Evolutionary conservation across 2,888 invertebrate genomes (phyloP), one percentile per base, ranked within the genome.

Genomic region (Xiphydria camelus): DNA sequence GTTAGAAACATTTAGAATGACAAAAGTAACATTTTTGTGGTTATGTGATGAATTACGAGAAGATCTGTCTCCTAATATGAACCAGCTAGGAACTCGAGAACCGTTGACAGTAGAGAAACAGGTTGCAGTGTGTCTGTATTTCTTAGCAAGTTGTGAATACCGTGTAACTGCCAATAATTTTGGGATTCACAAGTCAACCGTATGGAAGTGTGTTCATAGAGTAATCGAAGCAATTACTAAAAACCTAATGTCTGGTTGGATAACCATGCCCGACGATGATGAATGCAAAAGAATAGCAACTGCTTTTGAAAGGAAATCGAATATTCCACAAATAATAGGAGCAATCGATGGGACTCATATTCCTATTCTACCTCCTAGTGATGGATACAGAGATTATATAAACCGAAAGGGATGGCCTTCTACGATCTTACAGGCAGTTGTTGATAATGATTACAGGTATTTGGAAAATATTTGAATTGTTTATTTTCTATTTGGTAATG

Each of bases 251-350:
- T 47, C 48, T 4, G 35, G 45, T 34, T 45, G 52, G 29, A 55
- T 69, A n/a, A 48, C 32, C 18, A 57, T 70, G 57, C 66, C 67
- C 32, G 50, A 51, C 18, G 43, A 45, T 23, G 41, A 39, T 19
- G 66, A 67, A 45, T 57, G 60, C 9, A 18, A 41, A 39, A 42
- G 20, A 6, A 54, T 65, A 37, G 45, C 60, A n/a, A 40, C 51
- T 31, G 22, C 26, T 32, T 66, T 62, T 58, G 59, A 66, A 38
- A 40, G 57, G 18, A 40, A 41, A 2, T 48, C 54, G 20, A 45
- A 55, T 34, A 54, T 68, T 10, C 63, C 66, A n/a, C 62, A 66
- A 51, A 47, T 68, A 7, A 55, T 68, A 42, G 64, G 66, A 20
- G 56, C 51, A n/a, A 63, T 68, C 32, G 59, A 66, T 48, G 55